Base-by-base conservation (phyloP, 2,888 invertebrate genomes). In the Petrophora chlorosata region DNA sequence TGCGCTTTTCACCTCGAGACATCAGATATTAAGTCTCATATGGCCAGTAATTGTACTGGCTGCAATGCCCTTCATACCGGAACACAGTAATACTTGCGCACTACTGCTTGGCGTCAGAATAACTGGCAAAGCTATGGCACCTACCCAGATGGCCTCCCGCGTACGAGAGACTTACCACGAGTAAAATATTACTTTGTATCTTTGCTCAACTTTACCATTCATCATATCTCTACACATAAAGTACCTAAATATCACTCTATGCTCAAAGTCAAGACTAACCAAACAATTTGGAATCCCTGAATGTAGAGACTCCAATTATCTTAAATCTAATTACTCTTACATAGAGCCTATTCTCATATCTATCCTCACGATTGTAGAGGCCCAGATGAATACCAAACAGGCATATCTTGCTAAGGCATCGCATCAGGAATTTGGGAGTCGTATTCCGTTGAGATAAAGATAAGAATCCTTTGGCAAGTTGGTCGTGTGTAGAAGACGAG, bases 301-400 rank as follows among this genome's bases (percentile, higher is more conserved):
- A 30, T 36, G 44, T 32, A 45, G 33, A 29, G 17, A 41, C 44
- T 48, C 19, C 28, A 45, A 53, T 49, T 51, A 48, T 40, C 34
- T 32, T 7, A 23, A 48, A 41, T 47, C 26, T 19, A 47, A 53
- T 48, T 48, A 7, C 45, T 42, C 33, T 28, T 9, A 32, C 44
- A 13, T 17, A 44, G 32, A 28, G 34, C 45, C 66, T 59, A 19
- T 29, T 19, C 62, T 61, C 55, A 53, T 56, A 65, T 61, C 61
- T 61, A 55, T 54, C 61, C 64, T 57, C 61, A 53, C 60, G 56
- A 67, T 73, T 65, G 61, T 54, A 51, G 56, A 63, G 55, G 55
- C 56, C 50, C 47, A 51, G 63, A 61, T 70, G 70, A 73, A 75
- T 73, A 70, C 62, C 59, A 71, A 76, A 57, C 65, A 67, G 56